Evolutionary conservation across 2,113 vertebrate species (phyloP), one percentile per base, ranked within the genome.

Genomic region (Erpornis zantholeuca): DNA sequence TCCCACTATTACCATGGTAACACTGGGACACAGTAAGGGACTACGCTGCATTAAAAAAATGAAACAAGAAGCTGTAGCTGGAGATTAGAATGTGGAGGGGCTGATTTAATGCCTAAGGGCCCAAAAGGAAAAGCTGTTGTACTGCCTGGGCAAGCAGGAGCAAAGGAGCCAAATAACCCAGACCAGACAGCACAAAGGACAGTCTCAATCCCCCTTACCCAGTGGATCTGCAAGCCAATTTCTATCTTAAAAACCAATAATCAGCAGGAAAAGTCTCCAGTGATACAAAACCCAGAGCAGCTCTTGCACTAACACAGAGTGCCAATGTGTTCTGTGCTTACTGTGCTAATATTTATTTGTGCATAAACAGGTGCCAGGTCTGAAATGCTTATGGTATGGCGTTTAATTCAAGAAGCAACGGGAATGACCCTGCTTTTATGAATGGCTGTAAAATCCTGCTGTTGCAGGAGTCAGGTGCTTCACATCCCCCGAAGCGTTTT

Each of bases 1-100:
- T 56, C 44, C 84, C 84, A 86, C 49, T 61, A 90, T 96, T 29
- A 16, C 91, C 86, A 80, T 61, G 83, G 94, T 86, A 96, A 96
- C 77, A 4, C 54, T 54, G 63, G 53, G 61, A 88, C 71, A 38
- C 36, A 36, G 65, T 56, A 89, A 78, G 73, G 57, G 36, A 82
- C 52, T 20, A 69, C 56, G 17, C 38, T 92, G 15, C 42, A 73
- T 79, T 79, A 96, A 65, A 87, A 88, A 28, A 65, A 85, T 15
- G 49, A 94, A 90, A 90, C 31, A 90, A 93, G 27, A 78, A 86
- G 63, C 61, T 71, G 9, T 17, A 83, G 73, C 31, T 56, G 57
- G 95, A 92, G 79, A 94, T 93, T 86, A 91, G 53, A 76, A 96
- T 25, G 40, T 56, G 70, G 13, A 96, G 71, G 44, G 54, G 10